Evolutionary conservation across 30 jellyfish, hydroid and myxozoan species (phyloP), one percentile per base, ranked within the genome.

Genomic region (Clytia hemisphaerica): DNA sequence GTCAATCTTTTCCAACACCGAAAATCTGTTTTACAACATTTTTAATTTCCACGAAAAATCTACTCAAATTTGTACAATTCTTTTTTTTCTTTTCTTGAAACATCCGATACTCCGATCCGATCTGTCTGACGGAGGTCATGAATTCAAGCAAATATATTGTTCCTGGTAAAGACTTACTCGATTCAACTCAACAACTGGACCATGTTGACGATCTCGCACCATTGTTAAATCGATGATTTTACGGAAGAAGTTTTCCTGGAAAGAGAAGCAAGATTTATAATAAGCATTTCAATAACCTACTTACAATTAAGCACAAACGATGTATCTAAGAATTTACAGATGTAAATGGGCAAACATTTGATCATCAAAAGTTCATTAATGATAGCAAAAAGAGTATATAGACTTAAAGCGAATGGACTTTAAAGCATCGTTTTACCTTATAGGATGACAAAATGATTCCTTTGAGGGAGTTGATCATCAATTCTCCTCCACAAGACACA

Each of bases 191-290:
- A 85, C 45, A 33, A 77, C 67, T 0, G 95, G 95, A 3, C 95
- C 95, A 71, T 85, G 95, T 36, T 85, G 95, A 25, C 67, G 95
- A 74, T 85, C 95, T 53, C 95, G 73, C 44, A 85, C 78, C 88
- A 78, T 71, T 3, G 95, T 77, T 35, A 44, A 46, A 73, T 77
- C 87, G 44, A 85, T 76, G 53, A 85, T 51, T 60, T 85, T 85
- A 29, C 95, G 79, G 45, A 85, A 72, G 6, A 78, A 65, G 49
- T 65, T 67, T 7, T 85, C 95, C 95, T 85, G 40, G 2, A 35
- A 24, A 28, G 1, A 25, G 45, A 34, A 51, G n/a, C 5, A 48
- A 48, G 61, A 19, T 48, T 48, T 2, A 48, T 48, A 48, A 9
- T 19, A 48, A 48, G 21, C 9, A 48, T 42, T 42, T 42, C n/a